Base-by-base conservation (phyloP, 2,888 invertebrate genomes). In the Callinectes sapidus region DNA sequence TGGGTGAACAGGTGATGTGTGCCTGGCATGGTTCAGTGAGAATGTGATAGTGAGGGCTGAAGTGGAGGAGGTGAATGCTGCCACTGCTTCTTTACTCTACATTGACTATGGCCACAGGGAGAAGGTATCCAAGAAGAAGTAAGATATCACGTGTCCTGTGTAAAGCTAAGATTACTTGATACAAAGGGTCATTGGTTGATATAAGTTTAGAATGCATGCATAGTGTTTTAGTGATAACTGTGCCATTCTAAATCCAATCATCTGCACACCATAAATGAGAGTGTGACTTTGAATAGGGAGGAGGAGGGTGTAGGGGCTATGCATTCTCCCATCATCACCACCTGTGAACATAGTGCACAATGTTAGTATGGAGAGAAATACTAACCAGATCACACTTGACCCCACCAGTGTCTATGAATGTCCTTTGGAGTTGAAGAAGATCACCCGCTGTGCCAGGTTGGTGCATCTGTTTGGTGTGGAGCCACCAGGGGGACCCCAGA, bases 41-140 rank as follows among this genome's bases (percentile, higher is more conserved):
- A 16, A 35, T 0, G 8, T 32, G 81, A 35, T 35, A 35, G 14
- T 81, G 32, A 2, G 81, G 81, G 81, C 35, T 32, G 35, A 35
- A 35, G 14, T 81, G 81, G 81, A 35, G 35, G 32, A 81, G 16
- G 8, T 81, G 35, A 8, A 81, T n/a, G 81, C 81, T 35, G 16
- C 81, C 35, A 81, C 32, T 35, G 81, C 16, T 35, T 35, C 81
- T 35, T 35, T 81, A 35, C 32, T 35, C 32, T 81, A 16, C 35
- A 81, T 81, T 35, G 81, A 81, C 35, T 81, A 35, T 81, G 81
- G 81, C 13, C 32, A 81, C 81, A 81, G 14, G 32, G 81, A 81
- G 81, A 81, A 32, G 10, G 81, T 81, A 6, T n/a, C 81, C 81
- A 81, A 16, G 32, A 16, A 81, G 16, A 81, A 35, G 81, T 81